Percentiles rank a stretch among this genome's conserved stretches.
Conservation (phyloP, 2,888 invertebrate genomes). For the Rhagophthalmus giganteus region DNA sequence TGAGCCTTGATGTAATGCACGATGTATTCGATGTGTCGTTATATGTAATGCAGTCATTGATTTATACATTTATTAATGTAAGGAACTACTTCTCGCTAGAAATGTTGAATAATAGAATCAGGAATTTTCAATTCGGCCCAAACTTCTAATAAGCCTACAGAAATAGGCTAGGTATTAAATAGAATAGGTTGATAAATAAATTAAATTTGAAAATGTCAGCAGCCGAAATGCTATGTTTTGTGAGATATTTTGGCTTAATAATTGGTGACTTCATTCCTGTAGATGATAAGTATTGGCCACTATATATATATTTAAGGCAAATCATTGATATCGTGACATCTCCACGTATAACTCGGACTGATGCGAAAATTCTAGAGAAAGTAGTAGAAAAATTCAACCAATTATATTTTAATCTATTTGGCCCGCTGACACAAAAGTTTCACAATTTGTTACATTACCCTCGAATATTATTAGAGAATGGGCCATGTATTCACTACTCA, state of each 20-base stretch:
- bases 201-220: constrained; percentile 33
- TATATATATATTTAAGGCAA: constrained; percentile 35
- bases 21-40: constrained; percentile 18
- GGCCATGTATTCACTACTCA: too few relatives aligned
- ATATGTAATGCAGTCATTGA: not conserved
- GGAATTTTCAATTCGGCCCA: not conserved
- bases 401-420: too few relatives aligned
- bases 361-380: too few relatives aligned
- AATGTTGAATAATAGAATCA: not conserved
- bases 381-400: too few relatives aligned
- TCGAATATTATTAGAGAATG: too few relatives aligned
- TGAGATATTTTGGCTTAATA: constrained; percentile 35
- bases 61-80: not conserved
- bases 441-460: too few relatives aligned
- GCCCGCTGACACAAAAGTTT: too few relatives aligned
- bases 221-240: constrained; percentile 38
- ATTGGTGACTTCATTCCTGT: constrained; percentile 38
- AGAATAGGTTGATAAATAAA: too few relatives aligned
- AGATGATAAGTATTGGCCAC: constrained; percentile 36
- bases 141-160: constrained; percentile 4
- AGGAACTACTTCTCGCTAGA: constrained; percentile 1
- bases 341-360: not conserved
- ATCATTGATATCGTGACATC: constrained; percentile 35
- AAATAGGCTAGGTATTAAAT: constrained; percentile 7
- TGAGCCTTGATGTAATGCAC: constrained; percentile 36